phyloP scores from a whole-genome alignment of 2,797 vertebrate genomes.

The Muscicapa striata region DNA sequence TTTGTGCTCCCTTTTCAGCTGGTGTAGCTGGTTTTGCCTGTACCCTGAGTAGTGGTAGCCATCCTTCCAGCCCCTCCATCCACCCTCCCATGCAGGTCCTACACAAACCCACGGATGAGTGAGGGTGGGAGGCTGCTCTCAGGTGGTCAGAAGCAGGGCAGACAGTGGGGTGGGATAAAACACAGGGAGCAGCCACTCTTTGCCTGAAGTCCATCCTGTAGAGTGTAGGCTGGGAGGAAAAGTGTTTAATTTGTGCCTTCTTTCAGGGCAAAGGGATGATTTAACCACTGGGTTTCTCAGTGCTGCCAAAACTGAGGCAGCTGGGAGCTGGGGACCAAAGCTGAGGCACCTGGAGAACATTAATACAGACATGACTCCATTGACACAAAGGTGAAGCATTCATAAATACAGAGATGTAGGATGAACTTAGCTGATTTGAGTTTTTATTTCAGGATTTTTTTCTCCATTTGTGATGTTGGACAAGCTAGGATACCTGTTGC shows the following conservation, averaged over 20 bases:
- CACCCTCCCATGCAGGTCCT: neutral
- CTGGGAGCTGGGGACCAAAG: neutral
- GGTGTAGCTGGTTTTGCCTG: neutral
- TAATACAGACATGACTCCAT: neutral
- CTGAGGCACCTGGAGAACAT: neutral
- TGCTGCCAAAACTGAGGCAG: neutral
- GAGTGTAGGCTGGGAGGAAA: neutral
- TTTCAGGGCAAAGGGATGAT: neutral
- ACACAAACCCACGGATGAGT: neutral
- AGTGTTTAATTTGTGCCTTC: neutral
- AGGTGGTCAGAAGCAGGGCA: neutral
- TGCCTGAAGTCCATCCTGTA: neutral
- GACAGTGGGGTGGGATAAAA: neutral
- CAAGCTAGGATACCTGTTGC: accelerated
- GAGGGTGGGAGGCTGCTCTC: neutral
- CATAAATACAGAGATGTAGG: neutral
- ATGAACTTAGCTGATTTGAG: neutral
- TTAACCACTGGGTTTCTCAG: neutral
- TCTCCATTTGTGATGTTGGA: neutral
- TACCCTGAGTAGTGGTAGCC: neutral
- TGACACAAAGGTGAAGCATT: neutral
- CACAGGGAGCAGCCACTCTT: neutral
- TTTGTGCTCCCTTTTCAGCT: neutral
- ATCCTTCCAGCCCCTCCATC: neutral
- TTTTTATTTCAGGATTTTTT: neutral